Evolutionary conservation across 1,140 invertebrate species (phyloP).

Genomic region (Alviniconcha marisindica): DNA sequence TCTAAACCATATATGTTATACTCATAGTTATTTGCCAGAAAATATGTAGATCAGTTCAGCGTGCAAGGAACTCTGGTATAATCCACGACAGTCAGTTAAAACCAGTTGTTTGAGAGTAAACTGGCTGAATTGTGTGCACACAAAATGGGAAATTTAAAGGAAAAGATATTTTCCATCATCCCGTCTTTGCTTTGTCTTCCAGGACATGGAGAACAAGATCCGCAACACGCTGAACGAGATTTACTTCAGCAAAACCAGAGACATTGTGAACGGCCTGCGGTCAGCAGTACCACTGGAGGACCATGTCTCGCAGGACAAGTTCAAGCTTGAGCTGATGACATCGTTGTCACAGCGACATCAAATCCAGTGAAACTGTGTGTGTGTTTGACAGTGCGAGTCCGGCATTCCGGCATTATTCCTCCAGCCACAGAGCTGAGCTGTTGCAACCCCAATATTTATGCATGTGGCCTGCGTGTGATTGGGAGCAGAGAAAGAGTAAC

Average conservation of each 20-base stretch:
- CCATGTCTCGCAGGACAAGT: conserved; percentile 87
- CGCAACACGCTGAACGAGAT: conserved; percentile 98
- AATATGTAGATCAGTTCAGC: too few species aligned
- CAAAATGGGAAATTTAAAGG: too few species aligned
- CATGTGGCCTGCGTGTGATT: conserved; percentile 18
- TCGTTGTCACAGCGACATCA: conserved; percentile 42
- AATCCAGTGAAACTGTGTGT: conserved; percentile 42
- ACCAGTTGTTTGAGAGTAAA: too few species aligned
- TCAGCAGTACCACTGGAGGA: conserved; percentile 91
- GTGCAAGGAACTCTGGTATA: too few species aligned
- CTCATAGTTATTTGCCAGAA: too few species aligned
- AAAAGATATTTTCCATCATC: too few species aligned
- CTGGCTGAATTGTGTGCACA: too few species aligned
- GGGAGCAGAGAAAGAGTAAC: too few species aligned
- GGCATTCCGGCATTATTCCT: conserved; percentile 24
- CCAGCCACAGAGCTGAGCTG: background rate
- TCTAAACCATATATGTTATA: too few species aligned
- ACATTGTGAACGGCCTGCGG: conserved; percentile 98
- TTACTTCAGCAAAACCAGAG: conserved; percentile 99
- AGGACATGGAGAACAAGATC: conserved; percentile 99
- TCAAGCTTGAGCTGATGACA: conserved; percentile 86
- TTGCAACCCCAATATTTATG: background rate
- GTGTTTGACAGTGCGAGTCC: conserved; percentile 13
- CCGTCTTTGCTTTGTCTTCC: conserved; percentile 81
- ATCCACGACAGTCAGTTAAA: too few species aligned